Base-by-base conservation (phyloP, 2,888 invertebrate genomes). In the Apeira syringaria region DNA sequence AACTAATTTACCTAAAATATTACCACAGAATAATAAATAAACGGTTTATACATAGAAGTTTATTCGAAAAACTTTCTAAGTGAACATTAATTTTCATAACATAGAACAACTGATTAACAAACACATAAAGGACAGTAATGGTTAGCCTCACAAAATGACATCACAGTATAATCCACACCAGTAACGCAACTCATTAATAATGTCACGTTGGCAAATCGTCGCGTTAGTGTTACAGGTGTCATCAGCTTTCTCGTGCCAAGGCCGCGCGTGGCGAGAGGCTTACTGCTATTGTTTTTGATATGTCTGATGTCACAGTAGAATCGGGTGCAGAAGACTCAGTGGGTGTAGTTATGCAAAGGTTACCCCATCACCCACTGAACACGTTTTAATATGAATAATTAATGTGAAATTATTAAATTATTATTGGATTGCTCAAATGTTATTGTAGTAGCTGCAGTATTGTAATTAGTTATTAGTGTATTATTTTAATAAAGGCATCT, bases 211-310 rank as follows among this genome's bases (percentile, higher is more conserved):
- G 22, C 38, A 28, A 41, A 47, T 18, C 33, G 24, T 22, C 31
- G 17, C 15, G 13, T 30, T 20, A 18, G 17, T 30, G 30, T 29
- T 32, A 35, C 30, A 32, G 37, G 50, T 52, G 56, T 41, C 44
- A 40, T 49, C 45, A 31, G 25, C 53, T 56, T 53, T 56, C 53
- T 34, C 28, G 25, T 37, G 41, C 32, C 56, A 53, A 53, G 56
- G 53, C 37, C 44, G 46, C 32, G 39, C 18, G 40, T 33, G 27
- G 26, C 27, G 37, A 37, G 36, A 28, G 40, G 34, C 41, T 47
- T 34, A 38, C 39, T 35, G 31, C 53, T 49, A 50, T 53, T 53
- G 53, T 51, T 38, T 53, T 48, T 47, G n/a, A 25, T 28, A 35
- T 40, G 39, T 8, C 7, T 37, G 41, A 24, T 9, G 24, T 27